phyloP scores from a whole-genome alignment of 2,113 vertebrate genomes.

The Pitta sordida region DNA sequence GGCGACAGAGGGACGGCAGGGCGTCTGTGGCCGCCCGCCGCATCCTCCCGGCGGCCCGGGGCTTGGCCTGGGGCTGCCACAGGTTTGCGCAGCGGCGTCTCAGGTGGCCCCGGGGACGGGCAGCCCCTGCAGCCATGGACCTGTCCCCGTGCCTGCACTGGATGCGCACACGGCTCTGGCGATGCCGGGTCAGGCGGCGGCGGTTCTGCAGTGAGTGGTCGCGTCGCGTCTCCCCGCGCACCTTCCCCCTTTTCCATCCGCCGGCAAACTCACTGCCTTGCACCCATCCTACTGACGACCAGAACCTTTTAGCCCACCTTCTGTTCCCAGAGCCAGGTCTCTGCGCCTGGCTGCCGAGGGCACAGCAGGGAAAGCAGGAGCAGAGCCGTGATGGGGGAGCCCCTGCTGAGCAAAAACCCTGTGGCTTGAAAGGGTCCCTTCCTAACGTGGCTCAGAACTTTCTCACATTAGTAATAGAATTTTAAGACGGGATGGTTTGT shows the following conservation, averaged over 20 bases:
- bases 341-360: not conserved
- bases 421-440: not conserved
- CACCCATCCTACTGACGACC: fast-evolving
- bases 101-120: not conserved
- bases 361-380: not conserved
- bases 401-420: not conserved
- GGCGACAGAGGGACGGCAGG: conserved; percentile 48
- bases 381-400: fast-evolving
- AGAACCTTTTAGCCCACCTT: too few species aligned
- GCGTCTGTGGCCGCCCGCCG: not conserved
- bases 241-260: not conserved
- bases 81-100: not conserved
- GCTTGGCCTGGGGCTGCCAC: not conserved
- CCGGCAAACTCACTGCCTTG: fast-evolving
- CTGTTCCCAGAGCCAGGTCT: fast-evolving
- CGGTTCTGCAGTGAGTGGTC: conserved; percentile 90
- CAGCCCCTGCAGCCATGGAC: conserved; percentile 75
- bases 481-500: not conserved
- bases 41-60: not conserved
- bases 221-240: not conserved
- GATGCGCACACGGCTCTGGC: conserved; percentile 82
- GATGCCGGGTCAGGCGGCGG: conserved; percentile 69
- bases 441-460: not conserved
- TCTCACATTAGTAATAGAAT: not conserved
- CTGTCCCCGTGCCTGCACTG: conserved; percentile 81